Evolutionary conservation across 1,140 invertebrate species (phyloP), one percentile per base, ranked within the genome.

Genomic region (Drosophila truncata): DNA sequence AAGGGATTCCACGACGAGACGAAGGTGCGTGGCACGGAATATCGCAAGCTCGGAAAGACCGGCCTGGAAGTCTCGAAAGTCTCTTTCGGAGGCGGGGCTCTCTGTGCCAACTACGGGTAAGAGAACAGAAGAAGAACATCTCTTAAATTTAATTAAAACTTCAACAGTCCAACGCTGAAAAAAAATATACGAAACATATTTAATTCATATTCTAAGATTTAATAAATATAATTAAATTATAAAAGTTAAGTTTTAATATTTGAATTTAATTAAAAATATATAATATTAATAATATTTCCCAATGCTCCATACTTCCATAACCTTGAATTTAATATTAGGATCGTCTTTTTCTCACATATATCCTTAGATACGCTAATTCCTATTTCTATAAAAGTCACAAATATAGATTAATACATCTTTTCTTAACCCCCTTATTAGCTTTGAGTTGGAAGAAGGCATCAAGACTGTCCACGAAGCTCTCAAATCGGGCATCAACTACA

Each of bases 401-500:
- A n/a, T n/a, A n/a, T n/a, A n/a, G n/a, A n/a, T n/a, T n/a, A n/a
- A n/a, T n/a, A n/a, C n/a, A n/a, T n/a, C n/a, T n/a, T n/a, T n/a
- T n/a, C n/a, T n/a, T n/a, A n/a, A n/a, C n/a, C n/a, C n/a, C n/a
- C n/a, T n/a, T n/a, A n/a, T n/a, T n/a, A n/a, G n/a, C 13, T 80
- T 92, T 57, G 86, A 92, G 14, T 93, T 96, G 50, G 83, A 94
- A 7, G 95, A 97, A 90, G 96, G 95, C 25, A 95, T 96, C 59
- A 87, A 95, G 50, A 95, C 97, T 1, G 94, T 99, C 23, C 93
- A 94, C 31, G 93, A 95, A 73, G 96, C 96, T 1, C 91, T 99
- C 10, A 96, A 95, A 90, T 93, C 93, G 55, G 98, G 98, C n/a
- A 95, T 99, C n/a, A 99, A 99, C 94, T 98, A 97, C 79, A 96